Evolutionary conservation across 2,888 invertebrate species (phyloP), one percentile per base, ranked within the genome.

Genomic region (Dascillus cervinus): DNA sequence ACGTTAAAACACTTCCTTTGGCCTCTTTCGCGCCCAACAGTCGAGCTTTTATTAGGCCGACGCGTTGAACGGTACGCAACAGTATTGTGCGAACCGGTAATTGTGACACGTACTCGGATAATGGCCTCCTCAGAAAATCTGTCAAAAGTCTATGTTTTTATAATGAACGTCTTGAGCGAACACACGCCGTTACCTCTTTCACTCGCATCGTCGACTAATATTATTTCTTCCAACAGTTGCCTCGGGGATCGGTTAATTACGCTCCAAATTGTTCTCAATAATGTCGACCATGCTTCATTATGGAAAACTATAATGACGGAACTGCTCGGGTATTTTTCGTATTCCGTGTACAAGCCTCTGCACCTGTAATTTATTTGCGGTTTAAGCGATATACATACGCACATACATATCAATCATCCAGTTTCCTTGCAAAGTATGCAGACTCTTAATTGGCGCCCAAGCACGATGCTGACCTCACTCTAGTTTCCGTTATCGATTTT

Each of bases 281-380:
- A 71, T 0, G 97, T 96, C 2, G 96, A 95, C 92, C 94, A 97
- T 0, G 97, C 97, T 67, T 98, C 98, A 61, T 98, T 98, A 62
- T 98, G 97, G 61, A 97, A 97, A 1, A 97, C 95, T 44, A 98
- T 92, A 29, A 98, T 84, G 9, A 98, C 77, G 43, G 87, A 87
- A 0, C 94, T 89, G 43, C 76, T 83, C 1, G 95, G 95, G 31
- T 96, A 66, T 28, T 72, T 70, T n/a, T 64, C 61, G 36, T 73
- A 59, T 37, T 71, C 63, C 35, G 66, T 58, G 46, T 75, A 76
- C 47, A 75, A 70, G 37, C 69, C 63, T 42, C 69, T 67, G 55
- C 85, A 86, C 46, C 84, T 84, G 53, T 10, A 64, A 62, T 4
- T 17, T 17, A 17, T 17, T 17, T 17, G 4, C 17, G 17, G 4